Evolutionary conservation across 2,888 invertebrate species (phyloP), one percentile per base, ranked within the genome.

Genomic region (Cerastis leucographa): DNA sequence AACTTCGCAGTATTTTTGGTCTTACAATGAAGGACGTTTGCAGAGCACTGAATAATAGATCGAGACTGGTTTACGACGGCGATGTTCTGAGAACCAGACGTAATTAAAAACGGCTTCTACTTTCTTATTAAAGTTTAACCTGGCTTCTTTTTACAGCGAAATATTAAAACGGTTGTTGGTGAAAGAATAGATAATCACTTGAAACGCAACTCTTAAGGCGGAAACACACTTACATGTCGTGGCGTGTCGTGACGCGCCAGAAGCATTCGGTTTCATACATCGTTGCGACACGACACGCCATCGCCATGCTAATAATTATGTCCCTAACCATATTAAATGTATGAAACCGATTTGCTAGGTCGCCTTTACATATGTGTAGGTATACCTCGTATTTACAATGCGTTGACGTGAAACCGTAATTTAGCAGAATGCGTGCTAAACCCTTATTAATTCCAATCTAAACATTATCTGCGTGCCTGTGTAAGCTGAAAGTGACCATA

Each of bases 21-120:
- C 22, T 68, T 29, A 49, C 17, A 56, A 14, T 56, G 46, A 51
- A 79, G 12, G 42, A 35, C 44, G 25, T 44, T n/a, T 29, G 35
- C 59, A n/a, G 44, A 56, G 14, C 35, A 29, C 40, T 80, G 65
- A 66, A 73, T 74, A 73, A 66, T 65, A 51, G n/a, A 78, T 80
- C 8, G 44, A 51, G 25, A 17, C n/a, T 54, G 51, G 25, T 42
- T 40, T 54, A 67, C 61, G 19, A 29, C 19, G 29, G 44, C n/a
- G 40, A n/a, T 56, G 40, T 71, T 78, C 46, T 42, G 12, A 51
- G 46, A 71, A 71, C 62, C 73, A 73, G n/a, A 29, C 44, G 17
- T 74, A 61, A 80, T 80, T 80, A 22, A 78, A 61, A 66, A 67
- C 22, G 29, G 14, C 17, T 22, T 14, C 12, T 66, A 29, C 19